phyloP scores from a whole-genome alignment of 2,797 vertebrate species.

The Mallotus villosus region DNA sequence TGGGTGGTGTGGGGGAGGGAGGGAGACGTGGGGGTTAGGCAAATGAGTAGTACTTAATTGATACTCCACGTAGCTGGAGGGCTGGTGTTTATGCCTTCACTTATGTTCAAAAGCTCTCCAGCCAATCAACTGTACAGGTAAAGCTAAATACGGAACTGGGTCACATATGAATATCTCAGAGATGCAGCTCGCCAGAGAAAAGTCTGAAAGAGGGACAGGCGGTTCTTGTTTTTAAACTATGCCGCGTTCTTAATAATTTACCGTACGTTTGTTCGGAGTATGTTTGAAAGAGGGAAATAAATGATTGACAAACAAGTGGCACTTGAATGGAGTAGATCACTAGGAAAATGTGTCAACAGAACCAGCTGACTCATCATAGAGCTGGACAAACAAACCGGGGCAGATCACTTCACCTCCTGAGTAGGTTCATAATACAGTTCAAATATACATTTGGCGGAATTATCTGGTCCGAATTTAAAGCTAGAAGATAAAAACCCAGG shows the following conservation, averaged over 20 bases:
- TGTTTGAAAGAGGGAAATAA: slow-evolving; percentile 10
- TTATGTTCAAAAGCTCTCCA: slow-evolving; percentile 65
- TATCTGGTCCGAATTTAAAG: slow-evolving; percentile 32
- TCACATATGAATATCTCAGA: background rate
- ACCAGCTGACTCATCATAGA: slow-evolving; percentile 44
- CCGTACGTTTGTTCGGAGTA: background rate
- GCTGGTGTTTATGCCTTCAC: slow-evolving; percentile 64
- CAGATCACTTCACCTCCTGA: slow-evolving; percentile 59
- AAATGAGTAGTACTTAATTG: slow-evolving; percentile 74
- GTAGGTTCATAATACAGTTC: slow-evolving; percentile 54
- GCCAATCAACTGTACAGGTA: slow-evolving; percentile 59
- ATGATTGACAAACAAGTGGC: slow-evolving; percentile 38
- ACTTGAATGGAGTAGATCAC: slow-evolving; percentile 49
- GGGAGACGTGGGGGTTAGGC: slow-evolving; percentile 65
- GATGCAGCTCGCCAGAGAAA: too few relatives aligned
- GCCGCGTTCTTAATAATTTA: too few relatives aligned
- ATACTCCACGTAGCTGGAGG: slow-evolving; percentile 67
- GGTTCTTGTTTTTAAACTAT: too few relatives aligned
- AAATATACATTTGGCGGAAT: slow-evolving; percentile 31
- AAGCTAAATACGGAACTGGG: slow-evolving; percentile 31
- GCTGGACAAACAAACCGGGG: slow-evolving; percentile 45
- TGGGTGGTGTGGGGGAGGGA: slow-evolving; percentile 54
- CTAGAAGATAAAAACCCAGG: slow-evolving; percentile 46
- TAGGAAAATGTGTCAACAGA: slow-evolving; percentile 60
- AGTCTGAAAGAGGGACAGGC: too few relatives aligned